Conservation (phyloP, 1,140 invertebrate genomes). For the Heliconius hewitsoni region DNA sequence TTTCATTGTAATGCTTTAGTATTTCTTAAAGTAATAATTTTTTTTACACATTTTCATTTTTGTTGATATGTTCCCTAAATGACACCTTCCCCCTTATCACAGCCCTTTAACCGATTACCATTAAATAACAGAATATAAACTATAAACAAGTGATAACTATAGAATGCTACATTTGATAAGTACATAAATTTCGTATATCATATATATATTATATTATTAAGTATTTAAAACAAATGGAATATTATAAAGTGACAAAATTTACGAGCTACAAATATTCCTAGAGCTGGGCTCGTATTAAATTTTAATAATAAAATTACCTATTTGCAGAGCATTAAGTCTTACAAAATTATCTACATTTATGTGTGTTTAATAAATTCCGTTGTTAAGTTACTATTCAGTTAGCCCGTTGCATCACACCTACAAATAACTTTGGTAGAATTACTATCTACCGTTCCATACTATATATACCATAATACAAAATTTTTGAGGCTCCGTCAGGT, state of each 20-base stretch:
- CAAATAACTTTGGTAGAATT: background rate
- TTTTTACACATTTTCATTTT: slow-evolving; percentile 21
- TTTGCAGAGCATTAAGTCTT: slow-evolving; percentile 40
- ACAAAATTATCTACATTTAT: slow-evolving; percentile 28
- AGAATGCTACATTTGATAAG: slow-evolving; percentile 55
- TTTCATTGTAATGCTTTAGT: background rate
- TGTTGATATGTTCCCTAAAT: slow-evolving; percentile 69
- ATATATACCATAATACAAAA: background rate
- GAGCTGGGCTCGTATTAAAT: slow-evolving; percentile 58
- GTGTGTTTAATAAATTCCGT: slow-evolving; percentile 34
- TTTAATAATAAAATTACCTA: slow-evolving; percentile 44
- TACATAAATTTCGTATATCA: slow-evolving; percentile 44
- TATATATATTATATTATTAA: slow-evolving; percentile 42
- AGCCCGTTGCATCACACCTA: slow-evolving; percentile 6
- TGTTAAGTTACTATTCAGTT: slow-evolving; percentile 30
- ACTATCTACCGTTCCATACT: background rate
- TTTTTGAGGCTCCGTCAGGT: slow-evolving; percentile 53
- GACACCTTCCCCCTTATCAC: slow-evolving; percentile 72
- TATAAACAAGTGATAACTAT: slow-evolving; percentile 67
- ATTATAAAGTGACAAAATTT: slow-evolving; percentile 43
- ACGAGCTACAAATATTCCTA: slow-evolving; percentile 49
- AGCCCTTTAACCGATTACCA: slow-evolving; percentile 71
- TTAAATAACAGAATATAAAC: slow-evolving; percentile 76
- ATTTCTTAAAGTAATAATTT: background rate
- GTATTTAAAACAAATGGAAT: slow-evolving; percentile 50